phyloP scores from a whole-genome alignment of 2,888 invertebrate genomes.

The Sarcophaga caerulescens region DNA sequence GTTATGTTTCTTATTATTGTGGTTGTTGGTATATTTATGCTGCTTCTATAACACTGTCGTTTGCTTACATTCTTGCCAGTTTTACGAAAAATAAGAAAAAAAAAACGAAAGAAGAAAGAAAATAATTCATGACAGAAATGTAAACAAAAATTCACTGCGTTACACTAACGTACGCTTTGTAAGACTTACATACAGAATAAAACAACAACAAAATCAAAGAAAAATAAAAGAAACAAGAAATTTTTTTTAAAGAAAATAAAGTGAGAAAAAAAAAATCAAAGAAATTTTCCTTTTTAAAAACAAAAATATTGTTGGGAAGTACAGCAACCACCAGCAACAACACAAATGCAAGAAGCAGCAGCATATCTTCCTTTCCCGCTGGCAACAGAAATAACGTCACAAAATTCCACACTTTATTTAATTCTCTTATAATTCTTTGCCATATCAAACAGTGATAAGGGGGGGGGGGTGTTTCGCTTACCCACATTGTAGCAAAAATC shows the following conservation, averaged over 20 bases:
- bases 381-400: slow-evolving; percentile 25
- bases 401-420: slow-evolving; percentile 37
- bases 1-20: no score
- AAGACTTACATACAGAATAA: no score
- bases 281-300: slow-evolving; percentile 18
- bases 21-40: no score
- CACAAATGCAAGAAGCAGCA: background rate
- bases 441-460: background rate
- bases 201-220: no score
- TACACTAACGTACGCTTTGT: no score
- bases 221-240: no score
- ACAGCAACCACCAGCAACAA: slow-evolving; percentile 23
- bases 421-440: background rate
- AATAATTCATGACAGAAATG: no score
- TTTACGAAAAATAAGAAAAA: no score
- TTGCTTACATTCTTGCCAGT: no score
- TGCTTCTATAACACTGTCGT: no score
- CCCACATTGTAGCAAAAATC: background rate
- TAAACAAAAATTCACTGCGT: no score
- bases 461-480: background rate
- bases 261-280: slow-evolving; percentile 13
- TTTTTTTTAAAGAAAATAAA: background rate
- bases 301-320: background rate
- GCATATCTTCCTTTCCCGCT: background rate
- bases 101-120: no score